Evolutionary conservation across 2,113 vertebrate species (phyloP).

Genomic region (Canis aureus): DNA sequence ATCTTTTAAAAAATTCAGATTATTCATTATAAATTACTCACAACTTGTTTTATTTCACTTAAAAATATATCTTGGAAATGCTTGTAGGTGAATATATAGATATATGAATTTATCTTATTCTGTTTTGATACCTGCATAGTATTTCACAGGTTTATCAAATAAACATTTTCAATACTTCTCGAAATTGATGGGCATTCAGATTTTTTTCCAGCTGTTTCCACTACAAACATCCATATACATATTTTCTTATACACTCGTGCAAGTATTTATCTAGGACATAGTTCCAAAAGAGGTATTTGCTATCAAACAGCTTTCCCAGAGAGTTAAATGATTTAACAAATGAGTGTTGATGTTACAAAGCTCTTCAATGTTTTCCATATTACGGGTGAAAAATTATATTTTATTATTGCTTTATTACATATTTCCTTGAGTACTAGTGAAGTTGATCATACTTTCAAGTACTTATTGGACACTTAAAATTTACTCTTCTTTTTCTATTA

Average conservation of each 20-base stretch:
- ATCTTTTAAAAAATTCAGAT: not conserved
- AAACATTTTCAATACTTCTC: constrained; percentile 38
- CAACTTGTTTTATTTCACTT: constrained; percentile 32
- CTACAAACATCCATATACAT: not conserved
- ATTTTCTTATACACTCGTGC: not conserved
- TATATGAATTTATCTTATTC: not conserved
- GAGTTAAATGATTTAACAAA: not conserved
- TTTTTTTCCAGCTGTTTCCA: not conserved
- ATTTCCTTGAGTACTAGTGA: not conserved
- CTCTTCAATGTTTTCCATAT: not conserved
- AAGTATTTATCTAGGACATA: constrained; percentile 12
- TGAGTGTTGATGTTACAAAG: not conserved
- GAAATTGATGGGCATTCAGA: not conserved
- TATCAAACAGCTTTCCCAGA: not conserved
- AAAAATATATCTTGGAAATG: not conserved
- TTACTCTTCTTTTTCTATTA: not conserved
- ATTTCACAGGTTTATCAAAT: not conserved
- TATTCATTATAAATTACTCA: not conserved
- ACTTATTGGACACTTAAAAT: constrained; percentile 3
- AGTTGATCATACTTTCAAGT: not conserved
- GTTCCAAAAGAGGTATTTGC: not conserved
- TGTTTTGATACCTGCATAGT: not conserved
- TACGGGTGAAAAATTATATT: not conserved
- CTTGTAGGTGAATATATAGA: not conserved
- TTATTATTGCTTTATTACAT: not conserved